Base-by-base conservation (phyloP, 2,113 vertebrate genomes). In the Bothrops jararaca region DNA sequence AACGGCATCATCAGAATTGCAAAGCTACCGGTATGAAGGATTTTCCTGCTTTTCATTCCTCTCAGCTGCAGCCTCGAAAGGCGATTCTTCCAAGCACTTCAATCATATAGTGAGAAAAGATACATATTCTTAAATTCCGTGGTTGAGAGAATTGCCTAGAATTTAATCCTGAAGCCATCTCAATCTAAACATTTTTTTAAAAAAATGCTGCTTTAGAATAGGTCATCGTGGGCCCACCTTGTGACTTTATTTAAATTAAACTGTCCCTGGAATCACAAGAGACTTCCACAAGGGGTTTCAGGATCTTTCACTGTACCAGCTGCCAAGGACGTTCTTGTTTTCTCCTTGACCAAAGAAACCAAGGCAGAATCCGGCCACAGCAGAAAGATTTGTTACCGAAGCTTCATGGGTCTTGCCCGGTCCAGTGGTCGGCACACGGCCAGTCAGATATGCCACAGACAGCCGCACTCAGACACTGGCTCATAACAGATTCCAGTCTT, bases 401-500 rank as follows among this genome's bases (percentile, higher is more conserved):
- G 54, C 54, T 80, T 39, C 34, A 9, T 20, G 69, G 90, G 34
- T 57, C 45, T 58, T 91, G 50, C 53, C 11, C 1, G 56, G 3
- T 86, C 90, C 39, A 10, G 9, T 24, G 11, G 29, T 89, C 60
- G 22, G 50, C 48, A 3, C 2, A 0, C 2, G 24, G 87, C 86
- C 26, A 85, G 29, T 95, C 15, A 1, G 57, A 93, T 69, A 10
- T 94, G 89, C 93, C 34, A 26, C 90, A 89, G 34, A 22, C 64
- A 88, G 52, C 89, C 92, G 74, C 96, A 96, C 95, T 95, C 96
- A 90, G 87, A 96, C 93, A 92, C 88, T 1, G 69, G 95, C 95
- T 94, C 34, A 0, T 95, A 93, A 93, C 92, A 20, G 0, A 29
- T 34, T 52, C 91, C 57, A 7, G 91, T 89, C 52, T 95, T 94